Evolutionary conservation across 2,888 invertebrate species (phyloP), one percentile per base, ranked within the genome.

Genomic region (Conus canariensis): DNA sequence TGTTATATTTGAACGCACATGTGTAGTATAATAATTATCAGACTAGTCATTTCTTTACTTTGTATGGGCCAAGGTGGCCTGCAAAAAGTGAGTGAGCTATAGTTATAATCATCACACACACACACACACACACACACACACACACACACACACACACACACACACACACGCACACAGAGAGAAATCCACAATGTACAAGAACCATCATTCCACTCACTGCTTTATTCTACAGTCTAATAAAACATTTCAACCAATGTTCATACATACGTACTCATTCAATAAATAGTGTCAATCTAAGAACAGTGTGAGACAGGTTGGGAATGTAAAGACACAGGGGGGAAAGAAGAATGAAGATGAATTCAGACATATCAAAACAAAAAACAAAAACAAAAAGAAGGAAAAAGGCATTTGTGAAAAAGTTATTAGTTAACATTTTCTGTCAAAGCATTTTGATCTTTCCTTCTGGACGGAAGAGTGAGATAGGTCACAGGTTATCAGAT

Each of bases 151-250:
- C 12, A 80, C 70, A 45, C 30, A 45, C 30, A 14, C 30, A 45
- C 30, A 45, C 10, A 45, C 9, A 30, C 30, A 80, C 30, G 56
- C 30, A 80, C 7, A 30, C 10, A 14, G 22, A 14, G 30, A 70
- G 0, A 70, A 14, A 70, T 0, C 7, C 14, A 70, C 70, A 70
- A n/a, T 74, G 7, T n/a, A n/a, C 70, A n/a, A n/a, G 30, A 30
- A 30, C 30, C 9, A 74, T 74, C 22, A 74, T 7, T 22, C 70
- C 70, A 74, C 22, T 74, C 70, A n/a, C 70, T 74, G 70, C n/a
- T 74, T 74, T 74, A 74, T 74, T 74, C 70, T 74, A 74, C 70
- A 74, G 22, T 74, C 22, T 74, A 74, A 74, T 74, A 22, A 74
- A 74, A 22, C 70, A 19, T n/a, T 60, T 60, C 9, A 60, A 12